Conservation (phyloP, 37 sponge, comb jelly and placozoan genomes). For the Geodia barretti region DNA sequence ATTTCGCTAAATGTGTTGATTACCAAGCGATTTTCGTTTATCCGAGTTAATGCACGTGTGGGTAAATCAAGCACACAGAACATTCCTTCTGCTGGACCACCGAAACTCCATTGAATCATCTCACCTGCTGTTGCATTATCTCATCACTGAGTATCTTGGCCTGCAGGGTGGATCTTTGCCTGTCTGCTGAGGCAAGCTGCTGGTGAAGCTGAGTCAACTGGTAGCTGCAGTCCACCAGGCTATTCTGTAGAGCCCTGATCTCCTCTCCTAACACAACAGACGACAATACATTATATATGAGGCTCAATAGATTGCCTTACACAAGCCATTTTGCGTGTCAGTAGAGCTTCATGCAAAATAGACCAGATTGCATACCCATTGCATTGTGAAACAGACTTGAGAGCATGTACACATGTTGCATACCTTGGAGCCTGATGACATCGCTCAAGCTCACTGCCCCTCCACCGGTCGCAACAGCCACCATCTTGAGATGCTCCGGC, state of each 20-base stretch:
- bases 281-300: not conserved
- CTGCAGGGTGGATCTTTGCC: slow-evolving; percentile 31
- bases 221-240: slow-evolving; percentile 8
- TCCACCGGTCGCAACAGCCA: not conserved
- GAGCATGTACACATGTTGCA: too few species aligned
- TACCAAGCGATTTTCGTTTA: too few species aligned
- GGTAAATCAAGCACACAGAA: not conserved
- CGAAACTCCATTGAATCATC: too few species aligned
- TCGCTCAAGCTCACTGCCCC: slow-evolving; percentile 17
- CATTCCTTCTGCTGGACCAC: too few species aligned
- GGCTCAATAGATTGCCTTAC: too few species aligned
- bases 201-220: slow-evolving; percentile 32
- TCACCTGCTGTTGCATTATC: slow-evolving; percentile 23
- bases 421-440: slow-evolving; percentile 34
- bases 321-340: too few species aligned
- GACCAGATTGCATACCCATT: too few species aligned
- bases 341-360: too few species aligned
- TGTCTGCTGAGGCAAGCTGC: slow-evolving; percentile 10
- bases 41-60: not conserved
- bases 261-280: slow-evolving; percentile 26
- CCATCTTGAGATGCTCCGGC: slow-evolving; percentile 14
- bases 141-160: slow-evolving; percentile 33
- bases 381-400: too few species aligned
- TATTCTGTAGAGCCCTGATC: slow-evolving; percentile 19
- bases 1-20: too few species aligned